Base-by-base conservation (phyloP, 1,140 invertebrate species). In the Neotoxoptera formosana region DNA sequence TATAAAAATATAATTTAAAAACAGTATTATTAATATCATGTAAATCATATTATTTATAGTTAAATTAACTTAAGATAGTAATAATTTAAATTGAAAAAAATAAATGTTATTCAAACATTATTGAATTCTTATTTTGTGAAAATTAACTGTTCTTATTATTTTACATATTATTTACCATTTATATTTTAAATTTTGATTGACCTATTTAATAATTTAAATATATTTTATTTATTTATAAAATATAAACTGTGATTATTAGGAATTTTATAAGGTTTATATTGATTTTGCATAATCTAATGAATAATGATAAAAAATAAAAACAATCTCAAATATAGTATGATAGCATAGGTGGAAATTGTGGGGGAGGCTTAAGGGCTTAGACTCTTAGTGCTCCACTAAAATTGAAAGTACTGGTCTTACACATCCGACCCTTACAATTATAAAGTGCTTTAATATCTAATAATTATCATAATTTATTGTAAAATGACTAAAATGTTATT, bases 111-210 rank as follows among this genome's bases (percentile, higher is more conserved):
- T n/a, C n/a, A 86, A 86, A 86, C 1, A 30, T 86, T 30, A 30
- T 47, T 45, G 23, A 86, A 86, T 86, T 86, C 14, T 86, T 45
- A 30, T 84, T 84, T 84, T 23, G 23, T 25, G 36, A 83, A 83
- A 83, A 67, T n/a, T n/a, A 76, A 76, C 30, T 76, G 60, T n/a
- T 76, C n/a, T n/a, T 76, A n/a, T 76, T 76, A 76, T 76, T 76
- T 34, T n/a, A 34, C 60, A 34, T 76, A 76, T 1, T 76, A 76
- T n/a, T 20, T 76, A 76, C 14, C 60, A 67, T 67, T 67, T 67
- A 14, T 7, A n/a, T 67, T 67, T 67, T 67, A n/a, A 67, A 14
- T 67, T n/a, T 53, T 53, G 17, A n/a, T n/a, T 53, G 17, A 53
- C 20, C 21, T 53, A 53, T 51, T 51, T 51, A 17, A 47, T 47